Base-by-base conservation (phyloP, 2,888 invertebrate genomes). In the Archips xylosteana region DNA sequence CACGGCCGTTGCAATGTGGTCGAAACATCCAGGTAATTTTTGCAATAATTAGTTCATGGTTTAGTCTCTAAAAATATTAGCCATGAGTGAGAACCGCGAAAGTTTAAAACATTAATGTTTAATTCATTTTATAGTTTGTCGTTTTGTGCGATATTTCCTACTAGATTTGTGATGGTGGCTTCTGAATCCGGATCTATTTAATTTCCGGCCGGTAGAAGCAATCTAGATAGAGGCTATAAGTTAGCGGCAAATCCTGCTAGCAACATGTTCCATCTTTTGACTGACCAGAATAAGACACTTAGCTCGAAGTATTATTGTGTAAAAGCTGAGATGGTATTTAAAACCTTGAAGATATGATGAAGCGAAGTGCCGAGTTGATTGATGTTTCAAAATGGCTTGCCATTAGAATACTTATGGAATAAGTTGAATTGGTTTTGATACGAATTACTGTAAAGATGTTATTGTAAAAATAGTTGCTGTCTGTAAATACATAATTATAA, bases 371-470 rank as follows among this genome's bases (percentile, higher is more conserved):
- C 32, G 13, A 13, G n/a, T 67, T 62, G 42, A 72, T 13, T 62
- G 65, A 49, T 61, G 60, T 70, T 12, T 57, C 32, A 15, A n/a
- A 47, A 32, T 4, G 12, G 12, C 42, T 70, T 78, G 76, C 64
- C 34, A 51, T 36, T 69, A 60, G 45, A 39, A 65, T 69, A 65
- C n/a, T 63, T 47, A 39, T n/a, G n/a, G 23, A 54, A 32, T 8
- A 34, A 51, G 57, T 42, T 68, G 13, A 64, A 42, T 32, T 42
- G n/a, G 54, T 32, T 42, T 13, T n/a, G 6, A 4, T 63, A 54
- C 54, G 45, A 42, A 72, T 36, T 42, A 39, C 34, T 71, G 49
- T 61, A 32, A 62, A 32, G 34, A 32, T 49, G 9, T 13, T 60
- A 39, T 15, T 57, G 57, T 57, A 32, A 57, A 32, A 57, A 32